Evolutionary conservation across 23 tunicate genomes (phyloP), one percentile per base, ranked within the genome.

Genomic region (Diplosoma virens): DNA sequence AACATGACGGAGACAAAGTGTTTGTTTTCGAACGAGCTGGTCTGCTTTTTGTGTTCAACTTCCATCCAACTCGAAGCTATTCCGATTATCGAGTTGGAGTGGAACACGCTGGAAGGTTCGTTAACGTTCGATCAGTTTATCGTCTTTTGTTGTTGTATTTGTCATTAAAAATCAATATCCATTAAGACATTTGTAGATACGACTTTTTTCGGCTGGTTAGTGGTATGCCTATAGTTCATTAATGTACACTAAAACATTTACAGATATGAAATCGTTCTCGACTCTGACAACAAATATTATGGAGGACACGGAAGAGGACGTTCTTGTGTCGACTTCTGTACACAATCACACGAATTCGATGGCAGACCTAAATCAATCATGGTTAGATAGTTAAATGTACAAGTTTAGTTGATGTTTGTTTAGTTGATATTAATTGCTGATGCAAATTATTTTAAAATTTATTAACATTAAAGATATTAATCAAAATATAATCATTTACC

Each of bases 1-100:
- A 82, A 35, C 84, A 86, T 48, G 89, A 87, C 1, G 81, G 59
- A 0, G 98, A 93, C 65, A 93, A 93, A 73, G 98, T 93, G 46
- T 79, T 93, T 37, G 94, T 87, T 30, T 93, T 82, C 75, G 98
- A 93, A 64, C 70, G 94, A 63, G 85, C 85, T 28, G 77, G 76
- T 25, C 88, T 82, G 18, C 18, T 93, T 32, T 93, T 93, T 67
- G 21, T 86, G 14, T 93, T 93, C 85, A 93, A 86, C 77, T 93
- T 93, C 66, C 94, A 93, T 63, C 87, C 84, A 18, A 36, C 68
- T 55, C 69, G 82, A 26, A 86, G 93, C 28, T 93, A 73, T 67
- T 37, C 88, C 16, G 89, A 87, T 37, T 93, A 93, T 67, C 77
- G 61, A 37, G 67, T 93, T 20, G 94, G 94, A 20, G 86, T 87